Evolutionary conservation across 2,888 invertebrate genomes (phyloP).

Genomic region (Melanotus villosus): DNA sequence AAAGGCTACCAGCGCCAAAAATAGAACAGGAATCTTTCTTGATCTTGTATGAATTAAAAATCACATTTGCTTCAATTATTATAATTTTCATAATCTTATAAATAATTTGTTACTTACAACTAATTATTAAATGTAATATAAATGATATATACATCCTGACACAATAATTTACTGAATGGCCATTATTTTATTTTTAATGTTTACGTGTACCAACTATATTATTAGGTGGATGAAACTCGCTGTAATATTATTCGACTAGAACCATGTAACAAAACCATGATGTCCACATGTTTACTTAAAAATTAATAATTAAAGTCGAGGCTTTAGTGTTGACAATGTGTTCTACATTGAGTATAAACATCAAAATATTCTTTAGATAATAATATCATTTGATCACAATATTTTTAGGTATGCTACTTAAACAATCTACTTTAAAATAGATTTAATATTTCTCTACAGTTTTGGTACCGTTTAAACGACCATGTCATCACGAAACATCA

Average conservation of each 20-base stretch:
- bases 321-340: too few relatives aligned
- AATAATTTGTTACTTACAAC: conserved; percentile 43
- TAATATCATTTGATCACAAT: too few relatives aligned
- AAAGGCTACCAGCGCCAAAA: conserved; percentile 27
- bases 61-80: conserved; percentile 36
- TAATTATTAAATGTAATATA: conserved; percentile 37
- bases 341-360: too few relatives aligned
- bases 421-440: too few relatives aligned
- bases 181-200: not conserved
- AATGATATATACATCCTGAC: conserved; percentile 33
- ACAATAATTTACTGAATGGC: conserved; percentile 14
- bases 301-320: too few relatives aligned
- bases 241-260: conserved; percentile 19
- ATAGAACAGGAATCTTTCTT: conserved; percentile 34
- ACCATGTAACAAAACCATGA: not conserved
- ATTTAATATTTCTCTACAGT: too few relatives aligned
- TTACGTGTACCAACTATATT: not conserved
- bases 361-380: too few relatives aligned
- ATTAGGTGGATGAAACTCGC: conserved; percentile 10
- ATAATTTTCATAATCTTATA: conserved; percentile 40
- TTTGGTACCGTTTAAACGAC: too few relatives aligned
- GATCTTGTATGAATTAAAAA: conserved; percentile 34
- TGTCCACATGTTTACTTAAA: too few relatives aligned
- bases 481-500: not conserved
- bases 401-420: too few relatives aligned